phyloP scores from a whole-genome alignment of 2,888 invertebrate genomes.

The Galerucella nymphaeae region DNA sequence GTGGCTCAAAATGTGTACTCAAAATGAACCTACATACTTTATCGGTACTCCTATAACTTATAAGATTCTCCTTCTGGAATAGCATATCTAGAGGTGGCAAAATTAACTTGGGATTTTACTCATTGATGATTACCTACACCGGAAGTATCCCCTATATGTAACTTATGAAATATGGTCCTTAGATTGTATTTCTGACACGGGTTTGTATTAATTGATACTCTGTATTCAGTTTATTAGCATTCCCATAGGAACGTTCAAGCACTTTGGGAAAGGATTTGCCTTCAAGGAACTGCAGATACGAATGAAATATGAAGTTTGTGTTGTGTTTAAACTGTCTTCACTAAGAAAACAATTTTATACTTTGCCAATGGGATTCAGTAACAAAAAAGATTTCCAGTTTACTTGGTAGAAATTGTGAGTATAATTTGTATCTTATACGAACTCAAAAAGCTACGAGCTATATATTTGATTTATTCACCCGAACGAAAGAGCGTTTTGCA shows the following conservation, averaged over 20 bases:
- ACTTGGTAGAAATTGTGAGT: no score
- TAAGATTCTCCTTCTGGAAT: neutral
- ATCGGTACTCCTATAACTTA: no score
- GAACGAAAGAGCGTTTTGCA: no score
- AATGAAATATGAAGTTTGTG: neutral
- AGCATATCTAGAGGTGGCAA: neutral
- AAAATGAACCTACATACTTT: no score
- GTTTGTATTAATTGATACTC: constrained; percentile 14
- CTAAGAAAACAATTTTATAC: no score
- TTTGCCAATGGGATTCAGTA: no score
- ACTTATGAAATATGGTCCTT: constrained; percentile 1
- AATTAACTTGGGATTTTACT: neutral
- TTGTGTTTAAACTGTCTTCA: neutral
- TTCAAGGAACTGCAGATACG: neutral
- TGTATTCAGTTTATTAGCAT: constrained; percentile 1
- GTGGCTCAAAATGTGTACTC: no score
- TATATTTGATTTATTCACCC: no score
- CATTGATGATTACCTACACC: neutral
- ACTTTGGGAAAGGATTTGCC: constrained; percentile 8
- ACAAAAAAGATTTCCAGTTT: no score
- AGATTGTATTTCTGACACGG: constrained; percentile 2
- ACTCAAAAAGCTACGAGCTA: no score
- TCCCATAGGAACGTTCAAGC: constrained; percentile 13
- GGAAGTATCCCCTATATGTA: neutral
- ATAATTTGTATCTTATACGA: no score